A percentile compares a stretch with the other conserved stretches of the same genome.
Conservation (phyloP, 1,140 invertebrate species). For the Berghia stephanieae region DNA sequence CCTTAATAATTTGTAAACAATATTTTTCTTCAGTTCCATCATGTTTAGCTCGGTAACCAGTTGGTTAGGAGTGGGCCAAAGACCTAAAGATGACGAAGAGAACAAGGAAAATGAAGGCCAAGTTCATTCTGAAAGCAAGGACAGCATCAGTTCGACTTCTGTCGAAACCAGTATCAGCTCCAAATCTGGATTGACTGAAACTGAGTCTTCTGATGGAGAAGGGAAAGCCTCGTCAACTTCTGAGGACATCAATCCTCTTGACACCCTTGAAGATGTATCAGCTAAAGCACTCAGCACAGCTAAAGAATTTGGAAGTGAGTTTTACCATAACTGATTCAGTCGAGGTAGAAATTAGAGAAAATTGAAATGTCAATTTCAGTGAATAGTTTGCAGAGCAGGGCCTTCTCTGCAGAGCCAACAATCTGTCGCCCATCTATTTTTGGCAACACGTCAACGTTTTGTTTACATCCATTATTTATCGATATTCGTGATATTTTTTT, state of each 20-base stretch:
- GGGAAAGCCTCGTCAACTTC: slow-evolving; percentile 26
- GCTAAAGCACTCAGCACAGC: slow-evolving; percentile 90
- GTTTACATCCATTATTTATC: no score
- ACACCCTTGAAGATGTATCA: slow-evolving; percentile 74
- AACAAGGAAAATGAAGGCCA: slow-evolving; percentile 41
- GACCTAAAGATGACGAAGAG: slow-evolving; percentile 42
- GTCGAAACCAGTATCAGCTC: slow-evolving; percentile 35
- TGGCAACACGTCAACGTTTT: no score
- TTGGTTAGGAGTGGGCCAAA: slow-evolving; percentile 57
- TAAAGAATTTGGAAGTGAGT: slow-evolving; percentile 81
- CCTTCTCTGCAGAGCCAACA: no score
- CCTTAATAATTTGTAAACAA: neutral
- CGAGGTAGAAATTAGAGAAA: neutral
- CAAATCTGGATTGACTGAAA: slow-evolving; percentile 31
- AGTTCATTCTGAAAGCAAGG: slow-evolving; percentile 31
- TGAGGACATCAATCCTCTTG: slow-evolving; percentile 38
- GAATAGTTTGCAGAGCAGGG: no score
- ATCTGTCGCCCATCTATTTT: no score
- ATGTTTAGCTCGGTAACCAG: slow-evolving; percentile 61
- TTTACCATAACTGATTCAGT: neutral
- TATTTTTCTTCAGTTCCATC: slow-evolving; percentile 1
- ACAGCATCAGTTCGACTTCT: slow-evolving; percentile 38
- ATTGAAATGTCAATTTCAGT: neutral
- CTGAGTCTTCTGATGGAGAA: slow-evolving; percentile 36
- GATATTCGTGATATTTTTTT: no score